These are phyloP conservation scores for Harpagoxenus sublaevis DNA, from an alignment of 2,888 invertebrate genomes.

Conservation along the genomic window DNA sequence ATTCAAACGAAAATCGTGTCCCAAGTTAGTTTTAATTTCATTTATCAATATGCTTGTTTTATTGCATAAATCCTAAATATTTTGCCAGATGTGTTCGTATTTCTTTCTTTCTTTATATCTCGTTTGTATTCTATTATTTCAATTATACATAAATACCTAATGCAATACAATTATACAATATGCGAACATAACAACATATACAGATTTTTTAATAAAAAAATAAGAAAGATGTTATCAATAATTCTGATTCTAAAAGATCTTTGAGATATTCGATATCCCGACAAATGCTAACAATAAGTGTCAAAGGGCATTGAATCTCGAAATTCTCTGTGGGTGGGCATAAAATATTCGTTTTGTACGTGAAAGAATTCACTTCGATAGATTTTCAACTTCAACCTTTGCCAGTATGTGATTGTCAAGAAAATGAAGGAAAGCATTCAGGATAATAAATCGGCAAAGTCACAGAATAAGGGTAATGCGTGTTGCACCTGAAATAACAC, in stretches of 20 bases:
- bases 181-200: neutral
- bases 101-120: neutral
- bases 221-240: neutral
- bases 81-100: neutral
- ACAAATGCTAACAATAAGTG: neutral
- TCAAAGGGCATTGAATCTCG: neutral
- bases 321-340: conserved; percentile 3
- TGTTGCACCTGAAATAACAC: conserved; percentile 19
- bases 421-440: neutral
- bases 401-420: neutral
- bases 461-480: neutral
- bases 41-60: neutral
- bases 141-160: neutral
- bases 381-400: neutral
- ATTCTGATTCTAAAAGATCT: neutral
- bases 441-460: neutral
- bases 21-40: neutral
- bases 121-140: neutral
- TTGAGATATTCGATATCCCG: neutral
- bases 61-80: neutral
- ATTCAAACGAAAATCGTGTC: neutral
- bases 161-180: neutral
- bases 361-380: conserved; percentile 7
- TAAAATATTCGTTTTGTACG: neutral
- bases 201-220: neutral